Base-by-base conservation (phyloP, 2,113 vertebrate genomes). In the Larimichthys polyactis region DNA sequence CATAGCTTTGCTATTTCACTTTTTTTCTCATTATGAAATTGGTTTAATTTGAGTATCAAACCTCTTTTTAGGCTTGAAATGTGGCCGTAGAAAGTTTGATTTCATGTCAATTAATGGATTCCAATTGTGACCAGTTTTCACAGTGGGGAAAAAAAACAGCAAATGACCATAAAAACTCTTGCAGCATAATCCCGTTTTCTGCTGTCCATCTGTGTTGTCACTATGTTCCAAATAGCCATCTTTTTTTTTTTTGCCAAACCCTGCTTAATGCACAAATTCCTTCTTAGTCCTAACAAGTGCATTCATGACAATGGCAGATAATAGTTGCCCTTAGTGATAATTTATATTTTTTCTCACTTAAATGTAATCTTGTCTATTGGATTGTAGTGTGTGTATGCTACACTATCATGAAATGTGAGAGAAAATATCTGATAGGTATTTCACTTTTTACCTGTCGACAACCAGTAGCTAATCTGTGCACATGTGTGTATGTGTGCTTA, bases 11-110 rank as follows among this genome's bases (percentile, higher is more conserved):
- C 72, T 70, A 4, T 70, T 57, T 68, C 20, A 57, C 22, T 27
- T 15, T 49, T 81, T 79, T 73, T 79, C 69, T 29, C 22, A 43
- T 29, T 49, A 29, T 72, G 71, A 73, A 57, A 81, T 75, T 66
- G 32, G 43, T 84, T 54, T 79, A 17, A 74, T 82, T 65, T 64
- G 43, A 59, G 51, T 62, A 71, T 83, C 52, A 62, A 20, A 65
- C 46, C 19, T 19, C 15, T 73, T 67, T 72, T 20, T n/a, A n/a
- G 67, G 64, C 4, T 44, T 32, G 40, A 79, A 73, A 79, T 70
- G 15, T 36, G 52, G 10, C 15, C 20, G 1, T 5, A 17, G n/a
- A 63, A 24, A 17, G 58, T 43, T 19, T 51, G 55, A 82, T 69
- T 78, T 83, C 5, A 57, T 64, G 20, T 68, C 40, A 15, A 16